A percentile compares a stretch with the other conserved stretches of the same genome.
These are phyloP conservation scores for Galleria mellonella DNA, from an alignment of 1,140 invertebrate genomes.

Conservation along the genomic window DNA sequence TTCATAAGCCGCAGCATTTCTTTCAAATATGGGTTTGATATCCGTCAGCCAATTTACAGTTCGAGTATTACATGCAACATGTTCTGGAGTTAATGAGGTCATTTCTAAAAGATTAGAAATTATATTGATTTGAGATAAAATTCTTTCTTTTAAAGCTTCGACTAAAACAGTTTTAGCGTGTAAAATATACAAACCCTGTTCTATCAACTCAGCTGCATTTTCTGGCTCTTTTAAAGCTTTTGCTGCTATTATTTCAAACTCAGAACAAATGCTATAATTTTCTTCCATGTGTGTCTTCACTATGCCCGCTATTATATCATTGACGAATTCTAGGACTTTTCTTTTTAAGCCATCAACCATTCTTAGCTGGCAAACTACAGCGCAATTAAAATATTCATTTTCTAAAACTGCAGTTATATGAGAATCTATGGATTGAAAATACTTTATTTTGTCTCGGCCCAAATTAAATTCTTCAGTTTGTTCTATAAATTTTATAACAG, in stretches of 20 bases:
- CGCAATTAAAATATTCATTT: slow-evolving; percentile 78
- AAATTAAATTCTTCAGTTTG: slow-evolving; percentile 69
- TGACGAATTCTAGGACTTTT: slow-evolving; percentile 55
- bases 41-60: slow-evolving; percentile 83
- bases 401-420: slow-evolving; percentile 76
- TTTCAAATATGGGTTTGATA: slow-evolving; percentile 83
- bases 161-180: slow-evolving; percentile 77
- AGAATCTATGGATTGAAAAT: slow-evolving; percentile 76
- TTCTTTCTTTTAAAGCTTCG: slow-evolving; percentile 77
- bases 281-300: slow-evolving; percentile 55
- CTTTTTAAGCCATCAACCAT: slow-evolving; percentile 60
- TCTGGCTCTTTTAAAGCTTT: slow-evolving; percentile 78
- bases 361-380: slow-evolving; percentile 51
- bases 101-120: slow-evolving; percentile 81
- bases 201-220: slow-evolving; percentile 83
- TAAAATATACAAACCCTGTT: slow-evolving; percentile 79
- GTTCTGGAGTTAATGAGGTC: slow-evolving; percentile 77
- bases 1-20: slow-evolving; percentile 84
- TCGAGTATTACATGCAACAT: slow-evolving; percentile 79
- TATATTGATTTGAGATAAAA: slow-evolving; percentile 77
- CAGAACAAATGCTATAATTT: slow-evolving; percentile 78
- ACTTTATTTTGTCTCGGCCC: slow-evolving; percentile 75
- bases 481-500: slow-evolving; percentile 44
- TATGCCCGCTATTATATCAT: slow-evolving; percentile 57
- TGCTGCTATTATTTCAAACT: slow-evolving; percentile 77